Percentiles rank a stretch among this genome's conserved stretches.
Evolutionary conservation across 1,140 invertebrate species (phyloP).

Genomic region (Melanaphis sacchari): DNA sequence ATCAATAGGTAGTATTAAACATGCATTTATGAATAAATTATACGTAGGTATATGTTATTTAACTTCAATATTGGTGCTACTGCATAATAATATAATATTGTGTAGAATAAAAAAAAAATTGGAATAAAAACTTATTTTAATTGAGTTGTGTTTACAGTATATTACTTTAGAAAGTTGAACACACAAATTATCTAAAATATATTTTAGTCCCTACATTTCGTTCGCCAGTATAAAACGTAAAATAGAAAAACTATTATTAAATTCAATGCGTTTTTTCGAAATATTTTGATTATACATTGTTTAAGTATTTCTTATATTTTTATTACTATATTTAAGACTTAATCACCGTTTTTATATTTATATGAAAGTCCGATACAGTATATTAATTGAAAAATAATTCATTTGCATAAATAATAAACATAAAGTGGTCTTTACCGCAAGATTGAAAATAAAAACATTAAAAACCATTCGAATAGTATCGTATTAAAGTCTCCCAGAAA

Average conservation of each 20-base stretch:
- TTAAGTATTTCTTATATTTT: background rate
- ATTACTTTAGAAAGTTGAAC: background rate
- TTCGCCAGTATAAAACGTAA: background rate
- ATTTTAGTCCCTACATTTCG: background rate
- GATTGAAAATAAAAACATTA: background rate
- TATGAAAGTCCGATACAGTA: background rate
- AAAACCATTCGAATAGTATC: background rate
- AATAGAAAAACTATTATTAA: background rate
- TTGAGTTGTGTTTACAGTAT: background rate
- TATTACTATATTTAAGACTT: background rate
- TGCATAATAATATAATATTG: too few species aligned
- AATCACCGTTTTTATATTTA: background rate
- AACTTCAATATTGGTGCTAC: background rate
- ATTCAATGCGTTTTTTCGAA: background rate
- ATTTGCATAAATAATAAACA: background rate
- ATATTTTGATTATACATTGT: background rate
- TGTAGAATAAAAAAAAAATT: background rate
- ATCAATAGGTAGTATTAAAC: background rate
- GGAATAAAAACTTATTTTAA: background rate
- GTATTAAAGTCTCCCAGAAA: background rate
- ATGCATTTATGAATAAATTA: background rate
- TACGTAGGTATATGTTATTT: background rate
- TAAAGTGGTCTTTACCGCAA: background rate
- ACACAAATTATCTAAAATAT: background rate
- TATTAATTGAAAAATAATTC: background rate